Conservation (phyloP, 2,888 invertebrate genomes). For the Callosobruchus maculatus region DNA sequence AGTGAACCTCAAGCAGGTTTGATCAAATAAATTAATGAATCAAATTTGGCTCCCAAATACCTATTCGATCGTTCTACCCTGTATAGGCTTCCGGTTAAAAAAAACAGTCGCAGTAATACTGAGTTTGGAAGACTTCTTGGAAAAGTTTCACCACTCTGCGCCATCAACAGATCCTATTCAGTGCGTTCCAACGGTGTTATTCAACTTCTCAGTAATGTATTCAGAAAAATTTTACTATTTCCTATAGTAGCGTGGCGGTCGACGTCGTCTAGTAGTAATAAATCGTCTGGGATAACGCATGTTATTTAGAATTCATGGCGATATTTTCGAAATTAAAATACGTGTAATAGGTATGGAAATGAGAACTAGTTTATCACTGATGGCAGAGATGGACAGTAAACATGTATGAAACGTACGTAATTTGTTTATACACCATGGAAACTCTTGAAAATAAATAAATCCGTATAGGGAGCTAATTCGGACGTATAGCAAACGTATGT, state of each 20-base stretch:
- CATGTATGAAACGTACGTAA: neutral
- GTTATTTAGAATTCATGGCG: neutral
- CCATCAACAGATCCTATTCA: neutral
- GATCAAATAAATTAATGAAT: too few relatives aligned
- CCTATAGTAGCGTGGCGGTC: neutral
- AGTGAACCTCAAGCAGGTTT: too few relatives aligned
- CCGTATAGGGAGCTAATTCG: neutral
- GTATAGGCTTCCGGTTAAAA: neutral
- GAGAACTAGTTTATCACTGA: neutral
- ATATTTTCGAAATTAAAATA: neutral
- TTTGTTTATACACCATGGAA: neutral
- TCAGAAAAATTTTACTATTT: neutral
- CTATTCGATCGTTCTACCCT: neutral
- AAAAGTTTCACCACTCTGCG: neutral
- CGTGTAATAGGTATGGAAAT: neutral
- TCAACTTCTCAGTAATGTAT: neutral
- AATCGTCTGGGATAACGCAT: neutral
- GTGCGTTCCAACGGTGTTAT: neutral
- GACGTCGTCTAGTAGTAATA: neutral
- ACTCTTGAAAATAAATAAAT: neutral
- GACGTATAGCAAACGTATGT: too few relatives aligned
- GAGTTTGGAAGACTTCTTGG: neutral
- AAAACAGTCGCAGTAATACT: neutral
- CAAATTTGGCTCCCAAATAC: too few relatives aligned
- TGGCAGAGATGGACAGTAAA: neutral